Evolutionary conservation across 2,797 vertebrate genomes (phyloP).

Genomic region (Lacerta agilis): DNA sequence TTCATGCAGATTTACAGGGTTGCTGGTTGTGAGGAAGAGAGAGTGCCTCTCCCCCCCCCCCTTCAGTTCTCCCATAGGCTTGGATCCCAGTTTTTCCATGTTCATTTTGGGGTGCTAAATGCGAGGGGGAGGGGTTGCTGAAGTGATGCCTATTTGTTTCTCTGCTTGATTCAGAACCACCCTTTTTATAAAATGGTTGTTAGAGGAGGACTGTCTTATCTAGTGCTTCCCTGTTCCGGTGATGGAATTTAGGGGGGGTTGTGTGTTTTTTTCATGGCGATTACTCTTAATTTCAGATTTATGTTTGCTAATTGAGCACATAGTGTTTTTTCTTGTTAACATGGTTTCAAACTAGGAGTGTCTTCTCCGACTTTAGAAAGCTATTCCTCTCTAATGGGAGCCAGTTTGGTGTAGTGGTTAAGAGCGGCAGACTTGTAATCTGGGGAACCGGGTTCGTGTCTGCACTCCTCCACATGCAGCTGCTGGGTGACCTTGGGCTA

Average conservation of each 20-base stretch:
- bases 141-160: neutral
- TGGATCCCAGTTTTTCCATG: neutral
- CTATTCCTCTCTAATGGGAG: constrained; percentile 3
- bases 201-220: neutral
- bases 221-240: neutral
- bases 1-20: neutral
- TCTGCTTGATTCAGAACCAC: neutral
- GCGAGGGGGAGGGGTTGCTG: neutral
- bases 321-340: neutral
- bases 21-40: neutral
- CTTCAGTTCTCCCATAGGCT: neutral
- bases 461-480: too few relatives aligned
- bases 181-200: constrained; percentile 22
- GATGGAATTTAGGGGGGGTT: neutral
- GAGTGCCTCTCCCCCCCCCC: neutral
- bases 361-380: neutral
- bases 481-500: too few relatives aligned
- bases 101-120: neutral
- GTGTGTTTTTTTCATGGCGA: neutral
- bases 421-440: too few relatives aligned
- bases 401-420: too few relatives aligned
- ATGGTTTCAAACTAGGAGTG: neutral
- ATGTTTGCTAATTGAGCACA: neutral
- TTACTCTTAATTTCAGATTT: neutral
- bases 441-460: too few relatives aligned